Evolutionary conservation across 2,888 invertebrate species (phyloP), one percentile per base, ranked within the genome.

Genomic region (Pyrrhosoma nymphula): DNA sequence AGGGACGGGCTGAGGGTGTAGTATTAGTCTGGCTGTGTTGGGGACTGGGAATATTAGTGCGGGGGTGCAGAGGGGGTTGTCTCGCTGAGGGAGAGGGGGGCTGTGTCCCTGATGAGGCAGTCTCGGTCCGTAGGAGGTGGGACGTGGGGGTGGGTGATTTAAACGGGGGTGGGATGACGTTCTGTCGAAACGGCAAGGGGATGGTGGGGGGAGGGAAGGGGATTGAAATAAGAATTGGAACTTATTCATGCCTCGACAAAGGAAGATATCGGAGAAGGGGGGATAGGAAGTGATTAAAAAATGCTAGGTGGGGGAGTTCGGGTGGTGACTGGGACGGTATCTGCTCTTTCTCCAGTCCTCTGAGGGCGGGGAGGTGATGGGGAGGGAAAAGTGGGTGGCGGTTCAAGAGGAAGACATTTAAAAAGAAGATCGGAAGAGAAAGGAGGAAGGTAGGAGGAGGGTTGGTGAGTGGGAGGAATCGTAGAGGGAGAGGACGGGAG

Each of bases 241-340:
- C 82, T 82, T 82, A 82, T 82, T 82, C 82, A 82, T 82, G 82
- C 82, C 82, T 30, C 82, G 82, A 82, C 82, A 82, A 82, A 82
- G 82, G 82, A 82, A 82, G 82, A 35, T 82, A 82, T 82, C 14
- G 82, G 82, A n/a, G n/a, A 82, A 20, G 20, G 82, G 82, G 82
- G 30, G 82, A 56, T 12, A 35, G 82, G 82, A 82, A 82, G 82
- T 82, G 82, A 82, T 82, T 82, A 82, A 82, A 82, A 82, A 82
- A 35, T 16, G 82, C 82, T 23, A 82, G 26, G n/a, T 30, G 82
- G 30, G 35, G 0, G 14, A 35, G 82, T 35, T 30, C 6, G n/a
- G 35, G 82, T 16, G 30, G 30, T 8, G 82, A 35, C 6, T 82
- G 69, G 69, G 12, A 20, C 2, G 20, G 60, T 3, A 20, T 60